Conservation (phyloP, 2,888 invertebrate species). For the Caenorhabditis imperialis region DNA sequence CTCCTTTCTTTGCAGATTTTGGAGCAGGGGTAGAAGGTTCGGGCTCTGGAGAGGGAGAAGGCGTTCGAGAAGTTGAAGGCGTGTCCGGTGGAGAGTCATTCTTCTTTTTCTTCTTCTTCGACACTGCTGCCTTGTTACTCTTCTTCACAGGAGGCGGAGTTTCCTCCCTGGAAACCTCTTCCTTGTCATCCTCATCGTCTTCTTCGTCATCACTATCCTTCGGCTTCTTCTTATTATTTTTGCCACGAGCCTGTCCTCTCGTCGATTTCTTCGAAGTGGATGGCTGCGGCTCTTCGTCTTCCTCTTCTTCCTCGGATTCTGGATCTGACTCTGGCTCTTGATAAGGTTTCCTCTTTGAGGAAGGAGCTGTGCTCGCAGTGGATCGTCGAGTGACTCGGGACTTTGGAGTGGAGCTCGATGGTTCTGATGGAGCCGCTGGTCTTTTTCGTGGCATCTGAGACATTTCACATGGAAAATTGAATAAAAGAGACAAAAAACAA, state of each 20-base stretch:
- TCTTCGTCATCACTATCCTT: constrained; percentile 3
- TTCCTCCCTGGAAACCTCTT: constrained; percentile 7
- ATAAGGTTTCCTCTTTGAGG: constrained; percentile 10
- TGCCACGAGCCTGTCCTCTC: constrained; percentile 1
- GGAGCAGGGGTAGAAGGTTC: constrained; percentile 1
- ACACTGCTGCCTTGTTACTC: neutral
- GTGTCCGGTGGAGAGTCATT: constrained; percentile 11
- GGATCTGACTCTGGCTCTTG: constrained; percentile 13
- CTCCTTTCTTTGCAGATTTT: constrained; percentile 1
- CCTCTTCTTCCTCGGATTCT: constrained; percentile 27
- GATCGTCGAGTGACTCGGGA: constrained; percentile 20
- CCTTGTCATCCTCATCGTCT: constrained; percentile 2
- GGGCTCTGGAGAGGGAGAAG: constrained; percentile 11
- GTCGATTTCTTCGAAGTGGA: constrained; percentile 20
- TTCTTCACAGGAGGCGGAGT: neutral
- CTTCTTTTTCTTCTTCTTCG: constrained; percentile 28
- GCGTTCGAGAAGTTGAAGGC: constrained; percentile 14
- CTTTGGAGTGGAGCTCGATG: neutral
- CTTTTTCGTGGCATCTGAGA: constrained; percentile 30
- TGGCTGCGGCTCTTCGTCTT: constrained; percentile 12
- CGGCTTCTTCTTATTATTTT: neutral
- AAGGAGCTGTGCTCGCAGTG: constrained; percentile 5
- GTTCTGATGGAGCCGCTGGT: constrained; percentile 16
- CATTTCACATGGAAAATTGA: neutral
- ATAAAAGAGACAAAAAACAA: neutral